Evolutionary conservation across 2,797 vertebrate genomes (phyloP).

Genomic region (Rhadinocentrus ornatus): DNA sequence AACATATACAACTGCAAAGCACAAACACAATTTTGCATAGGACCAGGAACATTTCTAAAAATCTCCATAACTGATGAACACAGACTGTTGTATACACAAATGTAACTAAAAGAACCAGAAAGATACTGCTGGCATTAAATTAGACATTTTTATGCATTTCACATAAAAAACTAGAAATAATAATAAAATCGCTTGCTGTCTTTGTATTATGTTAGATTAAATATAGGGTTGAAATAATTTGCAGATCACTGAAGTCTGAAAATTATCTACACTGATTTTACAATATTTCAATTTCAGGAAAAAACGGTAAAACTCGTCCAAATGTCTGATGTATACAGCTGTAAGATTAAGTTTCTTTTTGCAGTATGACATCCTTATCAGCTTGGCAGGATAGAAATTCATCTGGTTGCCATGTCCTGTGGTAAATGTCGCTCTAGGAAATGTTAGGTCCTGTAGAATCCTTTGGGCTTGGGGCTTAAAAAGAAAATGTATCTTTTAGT

Average conservation of each 20-base stretch:
- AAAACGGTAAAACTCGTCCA: constrained; percentile 8
- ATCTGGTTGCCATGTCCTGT: constrained; percentile 19
- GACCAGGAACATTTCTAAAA: no score
- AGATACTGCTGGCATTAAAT: not conserved
- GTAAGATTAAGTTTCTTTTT: constrained; percentile 11
- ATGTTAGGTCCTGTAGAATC: constrained; percentile 72
- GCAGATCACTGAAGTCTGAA: not conserved
- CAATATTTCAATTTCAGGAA: not conserved
- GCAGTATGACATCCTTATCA: not conserved
- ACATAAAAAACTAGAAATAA: not conserved
- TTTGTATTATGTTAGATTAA: not conserved
- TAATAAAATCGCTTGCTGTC: not conserved
- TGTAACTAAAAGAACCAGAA: not conserved
- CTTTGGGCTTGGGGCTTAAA: constrained; percentile 80
- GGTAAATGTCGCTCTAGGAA: constrained; percentile 21
- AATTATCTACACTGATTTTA: not conserved
- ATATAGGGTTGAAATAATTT: not conserved
- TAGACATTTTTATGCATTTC: not conserved
- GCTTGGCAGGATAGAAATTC: constrained; percentile 31
- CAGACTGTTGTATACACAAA: no score
- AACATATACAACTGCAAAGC: no score
- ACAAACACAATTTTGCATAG: no score
- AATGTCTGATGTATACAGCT: constrained; percentile 35
- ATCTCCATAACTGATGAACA: no score
- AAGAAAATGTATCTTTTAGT: constrained; percentile 44